Evolutionary conservation across 1,140 invertebrate species (phyloP), one percentile per base, ranked within the genome.

Genomic region (Drosophila seguyi): DNA sequence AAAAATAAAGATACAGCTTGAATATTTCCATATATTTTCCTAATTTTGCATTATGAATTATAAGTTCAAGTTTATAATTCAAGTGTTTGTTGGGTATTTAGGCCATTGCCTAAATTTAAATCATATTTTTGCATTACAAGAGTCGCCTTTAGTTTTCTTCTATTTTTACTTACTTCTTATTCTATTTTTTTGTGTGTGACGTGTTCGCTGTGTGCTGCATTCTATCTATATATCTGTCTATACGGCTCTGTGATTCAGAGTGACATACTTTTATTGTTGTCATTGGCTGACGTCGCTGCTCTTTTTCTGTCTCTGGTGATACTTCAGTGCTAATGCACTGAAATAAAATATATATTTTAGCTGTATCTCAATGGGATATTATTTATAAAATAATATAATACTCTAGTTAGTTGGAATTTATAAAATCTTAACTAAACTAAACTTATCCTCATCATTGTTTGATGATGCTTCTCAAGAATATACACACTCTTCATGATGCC

Each of bases 191-290:
- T 31, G 14, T 29, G 36, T 29, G 52, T 22, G 41, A 14, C 34
- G 67, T 42, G 68, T 41, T 73, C 38, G 62, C 52, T 62, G 52
- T 45, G 47, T 47, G 34, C n/a, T 56, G 31, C 16, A 27, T 45
- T 16, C 38, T 38, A 38, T 45, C 50, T n/a, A n/a, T 72, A 31
- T 65, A 67, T 63, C 36, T 45, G 27, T 73, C 42, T 76, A 53
- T 77, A 77, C 82, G 82, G 78, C 73, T 85, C 82, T 81, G 79
- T 85, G 82, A 81, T 85, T 85, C 82, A 81, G 78, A 61, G 56
- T 85, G 82, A 85, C 82, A 86, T 48, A 85, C 74, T 85, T 85
- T 86, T 85, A 78, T 81, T 83, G 74, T 82, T 82, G 80, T 82
- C 81, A 84, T 75, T 79, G 75, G 69, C 81, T 79, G 80, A 65